Base-by-base conservation (phyloP, 2,888 invertebrate species). In the Meganola albula region DNA sequence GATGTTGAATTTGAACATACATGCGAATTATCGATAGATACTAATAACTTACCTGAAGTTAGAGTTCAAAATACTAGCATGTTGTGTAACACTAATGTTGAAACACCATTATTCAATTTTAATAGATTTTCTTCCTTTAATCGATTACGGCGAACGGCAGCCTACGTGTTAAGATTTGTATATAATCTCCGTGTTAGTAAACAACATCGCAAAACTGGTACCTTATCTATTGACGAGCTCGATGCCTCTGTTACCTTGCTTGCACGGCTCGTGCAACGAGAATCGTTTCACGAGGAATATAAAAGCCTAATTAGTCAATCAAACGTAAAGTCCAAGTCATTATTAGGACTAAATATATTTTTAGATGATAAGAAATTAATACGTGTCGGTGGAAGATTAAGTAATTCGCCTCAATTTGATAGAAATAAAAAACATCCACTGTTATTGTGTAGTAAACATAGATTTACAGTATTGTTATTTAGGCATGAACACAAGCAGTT, bases 271-370 rank as follows among this genome's bases (percentile, higher is more conserved):
- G 27, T 46, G 3, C 46, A 48, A 23, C 4, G 29, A 23, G 13
- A 51, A 10, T 18, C 40, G 9, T 45, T 53, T 18, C 7, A 14
- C 10, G n/a, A 4, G 5, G 44, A 52, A 24, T 41, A 39, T 10
- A 16, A 40, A 0, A n/a, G 30, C 1, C 20, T 52, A 2, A 1
- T 5, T 0, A 42, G 31, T 2, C 9, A 52, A 48, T 29, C 4
- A 27, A 6, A 13, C 50, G 12, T 10, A 4, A n/a, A 20, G 1
- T 26, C 45, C 43, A 22, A 35, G 14, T 26, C 44, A 46, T 34
- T 53, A 12, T 34, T 52, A 21, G 28, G 50, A 1, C 13, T 48
- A 1, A 40, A 45, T 1, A 48, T 44, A 0, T 49, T 49, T 23
- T 14, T 52, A n/a, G 48, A 47, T 4, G 12, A 41, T 2, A 4